Evolutionary conservation across 2,113 vertebrate genomes (phyloP).

Genomic region (Hippocampus abdominalis): DNA sequence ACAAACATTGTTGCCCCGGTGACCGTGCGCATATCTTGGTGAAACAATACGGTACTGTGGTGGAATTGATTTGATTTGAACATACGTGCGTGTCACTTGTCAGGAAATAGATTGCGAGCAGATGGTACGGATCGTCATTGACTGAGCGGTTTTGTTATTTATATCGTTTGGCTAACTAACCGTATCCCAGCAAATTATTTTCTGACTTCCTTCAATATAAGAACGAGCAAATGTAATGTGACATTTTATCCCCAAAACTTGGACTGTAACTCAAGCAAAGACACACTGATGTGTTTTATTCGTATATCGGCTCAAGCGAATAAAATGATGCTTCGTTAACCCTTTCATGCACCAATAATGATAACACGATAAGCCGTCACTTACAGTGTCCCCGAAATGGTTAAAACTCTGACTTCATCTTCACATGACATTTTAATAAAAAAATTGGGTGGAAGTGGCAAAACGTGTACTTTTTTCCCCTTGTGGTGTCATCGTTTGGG

Average conservation of each 20-base stretch:
- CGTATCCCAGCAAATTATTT: too few species aligned
- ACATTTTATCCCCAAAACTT: too few species aligned
- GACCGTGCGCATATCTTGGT: background rate
- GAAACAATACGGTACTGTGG: background rate
- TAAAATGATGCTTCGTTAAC: background rate
- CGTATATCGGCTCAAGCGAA: background rate
- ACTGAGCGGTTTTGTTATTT: background rate
- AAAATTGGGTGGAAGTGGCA: conserved; percentile 10
- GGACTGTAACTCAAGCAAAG: background rate
- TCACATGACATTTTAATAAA: conserved; percentile 7
- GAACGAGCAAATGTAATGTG: too few species aligned
- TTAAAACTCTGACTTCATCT: background rate
- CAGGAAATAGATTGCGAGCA: conserved; percentile 1
- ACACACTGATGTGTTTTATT: background rate
- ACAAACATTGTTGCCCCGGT: conserved; percentile 6
- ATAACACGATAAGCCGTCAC: too few species aligned
- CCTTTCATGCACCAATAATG: too few species aligned
- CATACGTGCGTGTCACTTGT: background rate
- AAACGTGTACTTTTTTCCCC: background rate
- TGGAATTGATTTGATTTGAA: background rate
- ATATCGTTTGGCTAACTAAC: background rate
- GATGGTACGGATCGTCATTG: background rate
- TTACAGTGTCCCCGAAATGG: too few species aligned
- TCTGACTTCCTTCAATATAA: too few species aligned
- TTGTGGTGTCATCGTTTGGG: conserved; percentile 3